A percentile compares a stretch with the other conserved stretches of the same genome.
Conservation (phyloP, 35 echinoderm and acorn worm species). For the Apostichopus californicus region DNA sequence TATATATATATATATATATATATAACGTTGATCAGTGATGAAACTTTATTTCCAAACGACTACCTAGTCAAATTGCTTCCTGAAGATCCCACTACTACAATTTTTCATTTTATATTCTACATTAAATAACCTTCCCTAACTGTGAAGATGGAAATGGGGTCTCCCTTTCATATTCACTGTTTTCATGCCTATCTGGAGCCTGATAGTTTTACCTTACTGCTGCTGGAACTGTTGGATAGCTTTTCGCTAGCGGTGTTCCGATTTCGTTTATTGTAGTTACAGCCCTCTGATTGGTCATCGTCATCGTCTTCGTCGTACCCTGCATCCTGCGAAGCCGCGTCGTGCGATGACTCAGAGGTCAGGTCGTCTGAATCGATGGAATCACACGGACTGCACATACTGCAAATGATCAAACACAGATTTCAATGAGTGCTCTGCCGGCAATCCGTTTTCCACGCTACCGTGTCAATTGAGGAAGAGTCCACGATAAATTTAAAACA, state of each 20-base stretch:
- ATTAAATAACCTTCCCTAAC: background rate
- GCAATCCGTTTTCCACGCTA: too few relatives aligned
- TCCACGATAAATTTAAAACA: too few relatives aligned
- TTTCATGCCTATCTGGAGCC: background rate
- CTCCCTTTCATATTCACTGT: background rate
- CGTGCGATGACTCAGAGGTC: slow-evolving; percentile 75
- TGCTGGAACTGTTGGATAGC: slow-evolving; percentile 38
- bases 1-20: too few relatives aligned
- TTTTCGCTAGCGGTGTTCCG: slow-evolving; percentile 40
- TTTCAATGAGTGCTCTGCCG: too few relatives aligned
- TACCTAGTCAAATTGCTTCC: too few relatives aligned
- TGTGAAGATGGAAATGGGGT: background rate
- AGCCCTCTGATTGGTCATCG: slow-evolving; percentile 33
- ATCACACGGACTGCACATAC: slow-evolving; percentile 85
- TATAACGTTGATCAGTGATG: too few relatives aligned
- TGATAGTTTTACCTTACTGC: slow-evolving; percentile 46
- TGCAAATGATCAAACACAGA: background rate
- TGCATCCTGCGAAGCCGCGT: slow-evolving; percentile 81
- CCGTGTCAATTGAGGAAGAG: too few relatives aligned
- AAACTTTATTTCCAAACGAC: too few relatives aligned
- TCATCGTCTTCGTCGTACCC: slow-evolving; percentile 64
- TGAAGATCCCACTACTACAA: too few relatives aligned
- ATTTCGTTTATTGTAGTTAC: slow-evolving; percentile 41
- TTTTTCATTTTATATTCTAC: too few relatives aligned
- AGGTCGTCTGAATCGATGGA: slow-evolving; percentile 95